Evolutionary conservation across 2,113 vertebrate species (phyloP).

Genomic region (Phoenicopterus ruber): DNA sequence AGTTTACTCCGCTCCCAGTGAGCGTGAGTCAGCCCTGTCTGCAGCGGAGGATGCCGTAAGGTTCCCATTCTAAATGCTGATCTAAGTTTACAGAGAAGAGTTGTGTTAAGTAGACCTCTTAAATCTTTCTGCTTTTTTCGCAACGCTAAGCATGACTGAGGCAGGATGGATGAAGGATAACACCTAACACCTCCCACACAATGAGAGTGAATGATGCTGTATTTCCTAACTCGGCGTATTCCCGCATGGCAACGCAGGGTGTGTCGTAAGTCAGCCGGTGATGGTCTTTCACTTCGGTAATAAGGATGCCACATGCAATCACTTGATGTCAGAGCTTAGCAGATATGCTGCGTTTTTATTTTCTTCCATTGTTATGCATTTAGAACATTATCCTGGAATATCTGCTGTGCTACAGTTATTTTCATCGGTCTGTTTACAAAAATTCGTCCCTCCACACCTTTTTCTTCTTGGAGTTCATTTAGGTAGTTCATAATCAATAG

Average conservation of each 20-base stretch:
- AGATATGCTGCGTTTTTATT: not conserved
- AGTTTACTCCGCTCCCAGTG: not conserved
- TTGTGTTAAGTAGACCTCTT: not conserved
- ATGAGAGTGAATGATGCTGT: fast-evolving
- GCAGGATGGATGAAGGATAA: not conserved
- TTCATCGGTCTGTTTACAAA: not conserved
- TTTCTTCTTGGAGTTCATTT: not conserved
- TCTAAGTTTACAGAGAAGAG: not conserved
- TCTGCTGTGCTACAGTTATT: not conserved
- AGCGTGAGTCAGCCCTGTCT: not conserved
- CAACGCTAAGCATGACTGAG: not conserved
- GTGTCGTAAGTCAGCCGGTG: not conserved
- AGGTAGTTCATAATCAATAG: not conserved
- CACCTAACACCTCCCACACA: not conserved
- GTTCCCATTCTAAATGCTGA: not conserved
- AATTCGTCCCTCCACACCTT: not conserved
- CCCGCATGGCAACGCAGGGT: fast-evolving
- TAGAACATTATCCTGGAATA: not conserved
- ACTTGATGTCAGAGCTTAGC: not conserved
- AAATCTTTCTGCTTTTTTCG: not conserved
- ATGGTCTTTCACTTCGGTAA: not conserved
- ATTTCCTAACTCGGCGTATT: not conserved
- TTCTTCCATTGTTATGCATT: not conserved
- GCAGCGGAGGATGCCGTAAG: not conserved
- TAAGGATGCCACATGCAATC: not conserved